A percentile compares a stretch with the other conserved stretches of the same genome.
Conservation (phyloP, 1,140 invertebrate species). For the Drosophila suzukii region DNA sequence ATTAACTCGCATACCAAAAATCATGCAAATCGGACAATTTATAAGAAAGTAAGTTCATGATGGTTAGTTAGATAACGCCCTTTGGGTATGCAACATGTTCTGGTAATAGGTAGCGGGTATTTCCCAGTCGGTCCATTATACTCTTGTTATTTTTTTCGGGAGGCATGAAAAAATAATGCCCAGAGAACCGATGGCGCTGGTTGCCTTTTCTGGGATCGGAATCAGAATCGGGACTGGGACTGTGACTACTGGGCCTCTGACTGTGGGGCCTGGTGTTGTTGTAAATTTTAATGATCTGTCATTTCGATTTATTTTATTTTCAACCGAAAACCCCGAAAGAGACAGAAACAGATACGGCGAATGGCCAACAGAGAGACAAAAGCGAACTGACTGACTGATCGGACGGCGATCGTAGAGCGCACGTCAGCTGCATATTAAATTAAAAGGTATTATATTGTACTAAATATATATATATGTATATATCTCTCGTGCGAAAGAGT, state of each 20-base stretch:
- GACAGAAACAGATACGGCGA: conserved; percentile 28
- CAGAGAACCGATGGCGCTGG: conserved; percentile 44
- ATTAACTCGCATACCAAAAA: background rate
- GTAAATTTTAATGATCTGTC: conserved; percentile 84
- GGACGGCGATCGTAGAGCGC: conserved; percentile 38
- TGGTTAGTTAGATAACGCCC: background rate
- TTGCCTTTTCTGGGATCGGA: conserved; percentile 40
- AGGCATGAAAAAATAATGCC: conserved; percentile 60
- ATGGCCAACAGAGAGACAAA: conserved; percentile 47
- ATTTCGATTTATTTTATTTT: conserved; percentile 84
- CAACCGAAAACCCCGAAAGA: conserved; percentile 61
- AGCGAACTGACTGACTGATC: conserved; percentile 44
- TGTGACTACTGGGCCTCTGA: background rate
- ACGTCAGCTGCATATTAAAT: conserved; percentile 84
- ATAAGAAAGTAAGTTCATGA: background rate
- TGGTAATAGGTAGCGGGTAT: background rate
- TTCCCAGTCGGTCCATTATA: background rate
- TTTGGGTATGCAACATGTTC: background rate
- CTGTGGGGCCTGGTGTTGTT: conserved; percentile 54
- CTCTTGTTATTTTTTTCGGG: conserved; percentile 8
- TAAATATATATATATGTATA: conserved; percentile 62
- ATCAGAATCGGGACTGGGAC: conserved; percentile 14
- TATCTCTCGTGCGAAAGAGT: conserved; percentile 1
- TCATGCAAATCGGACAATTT: background rate
- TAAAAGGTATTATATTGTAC: conserved; percentile 83